These are phyloP conservation scores for Gymnocephalus cernua DNA, from an alignment of 2,113 vertebrate genomes.

Conservation along the genomic window DNA sequence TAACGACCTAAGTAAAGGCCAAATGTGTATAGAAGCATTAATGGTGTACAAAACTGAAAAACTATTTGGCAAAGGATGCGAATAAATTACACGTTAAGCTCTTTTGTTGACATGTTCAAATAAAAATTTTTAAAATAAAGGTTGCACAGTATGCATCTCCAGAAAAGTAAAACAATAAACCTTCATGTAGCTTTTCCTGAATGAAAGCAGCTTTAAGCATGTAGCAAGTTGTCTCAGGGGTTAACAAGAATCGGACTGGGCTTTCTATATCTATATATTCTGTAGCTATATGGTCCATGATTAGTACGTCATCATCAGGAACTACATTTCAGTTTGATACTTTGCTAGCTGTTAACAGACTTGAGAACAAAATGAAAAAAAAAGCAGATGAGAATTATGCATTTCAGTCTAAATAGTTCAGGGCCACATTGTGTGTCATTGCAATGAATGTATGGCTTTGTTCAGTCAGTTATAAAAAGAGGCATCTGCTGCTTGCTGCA, in stretches of 20 bases:
- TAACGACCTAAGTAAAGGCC: not conserved
- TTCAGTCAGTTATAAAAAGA: not conserved
- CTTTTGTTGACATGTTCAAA: not conserved
- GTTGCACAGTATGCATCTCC: too few species aligned
- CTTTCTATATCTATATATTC: not conserved
- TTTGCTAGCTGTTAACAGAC: not conserved
- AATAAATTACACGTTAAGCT: not conserved
- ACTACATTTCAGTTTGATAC: not conserved
- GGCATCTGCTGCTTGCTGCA: not conserved
- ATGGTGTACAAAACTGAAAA: not conserved
- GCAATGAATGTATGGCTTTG: constrained; percentile 3
- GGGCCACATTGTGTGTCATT: not conserved
- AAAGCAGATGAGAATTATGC: not conserved
- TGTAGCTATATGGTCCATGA: not conserved
- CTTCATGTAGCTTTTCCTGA: not conserved
- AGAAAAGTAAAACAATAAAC: not conserved
- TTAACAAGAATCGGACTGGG: constrained; percentile 6
- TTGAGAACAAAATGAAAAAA: constrained; percentile 10
- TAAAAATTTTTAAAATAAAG: not conserved
- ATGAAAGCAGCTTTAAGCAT: not conserved
- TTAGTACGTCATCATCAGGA: constrained; percentile 3
- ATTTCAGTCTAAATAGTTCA: not conserved
- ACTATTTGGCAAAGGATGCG: not conserved
- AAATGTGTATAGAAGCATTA: not conserved
- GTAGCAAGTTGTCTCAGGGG: not conserved